phyloP scores from a whole-genome alignment of 64 coral and sea anemone species.

The Trachythela sp. region DNA sequence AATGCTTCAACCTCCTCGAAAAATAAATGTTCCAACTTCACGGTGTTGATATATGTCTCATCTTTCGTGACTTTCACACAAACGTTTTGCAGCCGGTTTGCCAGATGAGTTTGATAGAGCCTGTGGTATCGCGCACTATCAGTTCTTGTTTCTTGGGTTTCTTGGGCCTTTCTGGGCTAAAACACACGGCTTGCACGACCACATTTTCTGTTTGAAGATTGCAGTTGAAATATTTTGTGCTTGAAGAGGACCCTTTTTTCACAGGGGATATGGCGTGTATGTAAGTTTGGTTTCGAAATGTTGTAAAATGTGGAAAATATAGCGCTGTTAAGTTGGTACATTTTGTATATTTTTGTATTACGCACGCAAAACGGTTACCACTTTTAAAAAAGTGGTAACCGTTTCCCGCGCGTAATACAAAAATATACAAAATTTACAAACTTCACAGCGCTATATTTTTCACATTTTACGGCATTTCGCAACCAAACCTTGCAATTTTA shows the following conservation, averaged over 20 bases:
- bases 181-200: background rate
- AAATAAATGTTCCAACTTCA: background rate
- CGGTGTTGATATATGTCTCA: constrained; percentile 3
- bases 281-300: too few species aligned
- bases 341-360: too few species aligned
- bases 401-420: too few species aligned
- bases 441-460: too few species aligned
- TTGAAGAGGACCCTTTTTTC: background rate
- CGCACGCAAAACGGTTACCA: too few species aligned
- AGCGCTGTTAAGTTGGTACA: too few species aligned
- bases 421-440: too few species aligned
- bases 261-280: background rate
- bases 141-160: background rate
- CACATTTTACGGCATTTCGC: too few species aligned
- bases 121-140: background rate
- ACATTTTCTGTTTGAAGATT: background rate
- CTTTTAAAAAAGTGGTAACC: too few species aligned
- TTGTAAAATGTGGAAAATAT: too few species aligned
- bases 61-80: background rate
- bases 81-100: background rate
- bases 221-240: background rate
- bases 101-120: background rate
- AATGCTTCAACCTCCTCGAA: background rate
- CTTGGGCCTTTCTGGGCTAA: background rate
- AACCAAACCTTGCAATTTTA: too few species aligned